phyloP scores from a whole-genome alignment of 2,888 invertebrate genomes.

The Synergus itoensis region DNA sequence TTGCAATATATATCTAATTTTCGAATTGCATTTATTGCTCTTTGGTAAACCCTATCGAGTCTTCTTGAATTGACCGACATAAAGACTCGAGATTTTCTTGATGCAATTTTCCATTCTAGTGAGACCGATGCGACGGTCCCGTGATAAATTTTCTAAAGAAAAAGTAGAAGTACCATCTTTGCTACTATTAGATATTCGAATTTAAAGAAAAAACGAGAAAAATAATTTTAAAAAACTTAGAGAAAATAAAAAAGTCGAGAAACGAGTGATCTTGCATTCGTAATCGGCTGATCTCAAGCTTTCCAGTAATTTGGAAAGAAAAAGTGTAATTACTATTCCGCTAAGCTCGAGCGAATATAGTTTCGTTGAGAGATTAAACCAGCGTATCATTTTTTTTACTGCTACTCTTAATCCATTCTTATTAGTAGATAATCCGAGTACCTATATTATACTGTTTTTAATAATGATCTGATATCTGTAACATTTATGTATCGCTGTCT shows the following conservation, averaged over 20 bases:
- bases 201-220: constrained; percentile 2
- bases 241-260: constrained; percentile 20
- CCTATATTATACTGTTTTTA: constrained; percentile 55
- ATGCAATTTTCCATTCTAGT: constrained; percentile 18
- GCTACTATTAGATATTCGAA: constrained; percentile 34
- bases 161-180: constrained; percentile 7
- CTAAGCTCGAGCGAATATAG: constrained; percentile 18
- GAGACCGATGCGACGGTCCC: not conserved
- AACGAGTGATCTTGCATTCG: constrained; percentile 57
- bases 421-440: constrained; percentile 49
- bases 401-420: constrained; percentile 49
- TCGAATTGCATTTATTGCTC: constrained; percentile 1
- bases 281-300: constrained; percentile 61
- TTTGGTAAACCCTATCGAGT: not conserved
- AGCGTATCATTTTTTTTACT: constrained; percentile 57
- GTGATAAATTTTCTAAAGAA: constrained; percentile 20
- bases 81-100: constrained; percentile 18
- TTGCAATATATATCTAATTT: constrained; percentile 31
- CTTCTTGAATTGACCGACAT: constrained; percentile 16
- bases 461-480: constrained; percentile 64
- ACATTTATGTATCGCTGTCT: constrained; percentile 60
- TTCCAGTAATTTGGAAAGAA: constrained; percentile 29
- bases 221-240: not conserved
- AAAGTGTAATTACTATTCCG: constrained; percentile 9
- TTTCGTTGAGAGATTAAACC: constrained; percentile 43